Evolutionary conservation across 2,888 invertebrate species (phyloP), one percentile per base, ranked within the genome.

Genomic region (Metopia argyrocephala): DNA sequence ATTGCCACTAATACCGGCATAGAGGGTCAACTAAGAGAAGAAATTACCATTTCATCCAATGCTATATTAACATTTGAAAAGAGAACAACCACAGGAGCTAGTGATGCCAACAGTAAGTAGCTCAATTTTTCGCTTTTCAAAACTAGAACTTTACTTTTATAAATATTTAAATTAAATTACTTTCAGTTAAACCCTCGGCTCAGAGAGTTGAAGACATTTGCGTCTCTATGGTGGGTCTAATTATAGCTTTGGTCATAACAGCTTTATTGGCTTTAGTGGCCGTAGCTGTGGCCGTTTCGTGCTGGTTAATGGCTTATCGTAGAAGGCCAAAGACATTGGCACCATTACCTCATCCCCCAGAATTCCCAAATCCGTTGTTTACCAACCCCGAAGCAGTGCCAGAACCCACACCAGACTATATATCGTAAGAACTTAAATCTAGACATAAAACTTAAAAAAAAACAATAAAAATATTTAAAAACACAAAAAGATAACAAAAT

Each of bases 231-330:
- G 95, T 97, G 86, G 97, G 97, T 83, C 94, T 98, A 88, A 96
- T 97, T 85, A 96, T 97, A 87, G 96, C 97, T 84, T 92, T 97
- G 87, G 95, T 97, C 83, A 95, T 98, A 89, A 98, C 97, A 84
- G 97, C 97, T 64, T 93, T 97, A 82, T 91, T 98, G 87, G 97
- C 97, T 76, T 92, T 98, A 83, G 97, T 97, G 78, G 97, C 97
- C 76, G 97, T 98, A 75, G 97, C 97, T 28, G 96, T 97, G 65
- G 97, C 97, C 75, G 97, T 97, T 76, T 97, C 97, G 82, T 97
- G 97, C 91, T 98, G 97, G 97, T 93, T 97, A 84, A 96, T 97
- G 94, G 97, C 97, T 85, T 97, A 97, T 92, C 92, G 97, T 85
- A 93, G 97, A 86, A 93, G 96, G 88, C 96, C 97, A 68, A 96